These are phyloP conservation scores for Lethenteron reissneri DNA, from an alignment of 2,113 vertebrate species.

Conservation along the genomic window DNA sequence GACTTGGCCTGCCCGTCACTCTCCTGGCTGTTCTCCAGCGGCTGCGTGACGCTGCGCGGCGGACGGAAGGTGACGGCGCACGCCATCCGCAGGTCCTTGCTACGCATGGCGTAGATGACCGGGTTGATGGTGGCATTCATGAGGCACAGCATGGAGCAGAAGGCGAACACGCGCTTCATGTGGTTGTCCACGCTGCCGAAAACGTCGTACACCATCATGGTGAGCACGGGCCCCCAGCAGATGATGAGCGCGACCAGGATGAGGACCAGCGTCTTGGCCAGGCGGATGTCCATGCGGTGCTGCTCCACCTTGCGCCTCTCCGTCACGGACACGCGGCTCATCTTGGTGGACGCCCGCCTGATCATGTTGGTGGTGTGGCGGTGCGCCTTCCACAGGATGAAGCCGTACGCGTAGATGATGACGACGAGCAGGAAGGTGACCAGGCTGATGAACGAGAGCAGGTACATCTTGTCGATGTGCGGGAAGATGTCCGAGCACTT, in stretches of 20 bases:
- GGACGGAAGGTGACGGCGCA: constrained; percentile 20
- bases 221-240: constrained; percentile 88
- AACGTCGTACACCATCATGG: constrained; percentile 98
- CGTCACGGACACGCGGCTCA: constrained; percentile 66
- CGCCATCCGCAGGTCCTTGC: constrained; percentile 80
- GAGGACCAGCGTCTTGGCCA: constrained; percentile 93
- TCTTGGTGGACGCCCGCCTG: constrained; percentile 81
- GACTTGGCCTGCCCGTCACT: constrained; percentile 85
- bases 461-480: constrained; percentile 76
- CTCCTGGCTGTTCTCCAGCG: constrained; percentile 89
- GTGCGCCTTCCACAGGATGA: constrained; percentile 96
- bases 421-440: constrained; percentile 75
- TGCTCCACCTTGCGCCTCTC: constrained; percentile 92
- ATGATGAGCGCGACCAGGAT: constrained; percentile 88
- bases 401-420: constrained; percentile 95
- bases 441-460: constrained; percentile 96
- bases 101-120: constrained; percentile 91
- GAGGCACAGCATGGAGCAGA: constrained; percentile 92
- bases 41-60: constrained; percentile 51
- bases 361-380: constrained; percentile 85
- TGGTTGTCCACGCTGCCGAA: constrained; percentile 94
- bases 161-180: constrained; percentile 88
- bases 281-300: constrained; percentile 87
- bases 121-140: constrained; percentile 96
- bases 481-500: constrained; percentile 95